phyloP scores from a whole-genome alignment of 92 coral and sea anemone genomes.

The Phymanthus crucifer region DNA sequence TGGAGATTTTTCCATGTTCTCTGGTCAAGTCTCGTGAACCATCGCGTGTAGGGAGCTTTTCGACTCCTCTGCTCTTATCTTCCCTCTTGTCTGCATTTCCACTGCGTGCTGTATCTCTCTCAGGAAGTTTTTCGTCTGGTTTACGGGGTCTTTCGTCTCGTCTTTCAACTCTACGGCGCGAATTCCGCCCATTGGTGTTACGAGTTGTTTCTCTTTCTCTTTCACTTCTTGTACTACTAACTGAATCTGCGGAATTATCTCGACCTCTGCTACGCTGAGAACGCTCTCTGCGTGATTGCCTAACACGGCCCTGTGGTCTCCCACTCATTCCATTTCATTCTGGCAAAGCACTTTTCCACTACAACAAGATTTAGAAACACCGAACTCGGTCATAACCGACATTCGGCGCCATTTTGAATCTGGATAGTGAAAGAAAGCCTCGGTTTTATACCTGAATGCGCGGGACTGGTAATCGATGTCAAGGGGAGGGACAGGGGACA shows the following conservation, averaged over 20 bases:
- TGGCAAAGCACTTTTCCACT: constrained; percentile 75
- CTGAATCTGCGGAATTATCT: constrained; percentile 95
- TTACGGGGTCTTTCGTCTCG: constrained; percentile 79
- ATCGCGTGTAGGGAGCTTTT: constrained; percentile 67
- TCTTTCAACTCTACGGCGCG: constrained; percentile 87
- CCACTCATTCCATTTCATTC: constrained; percentile 99
- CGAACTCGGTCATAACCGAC: constrained; percentile 58
- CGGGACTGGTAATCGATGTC: constrained; percentile 18
- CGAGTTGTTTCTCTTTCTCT: constrained; percentile 72
- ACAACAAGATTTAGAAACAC: constrained; percentile 62
- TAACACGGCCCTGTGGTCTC: constrained; percentile 99
- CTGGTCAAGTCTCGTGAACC: constrained; percentile 60
- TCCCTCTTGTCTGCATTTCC: constrained; percentile 64
- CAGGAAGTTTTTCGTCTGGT: constrained; percentile 77
- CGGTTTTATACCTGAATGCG: constrained; percentile 20
- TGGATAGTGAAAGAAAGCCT: constrained; percentile 38
- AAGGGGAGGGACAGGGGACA: neutral
- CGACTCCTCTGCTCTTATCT: constrained; percentile 47
- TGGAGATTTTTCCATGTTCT: constrained; percentile 52
- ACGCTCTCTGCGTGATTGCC: constrained; percentile 99
- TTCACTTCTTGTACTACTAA: constrained; percentile 89
- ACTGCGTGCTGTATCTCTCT: constrained; percentile 62
- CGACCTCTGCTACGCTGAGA: constrained; percentile 94
- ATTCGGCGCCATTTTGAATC: constrained; percentile 95
- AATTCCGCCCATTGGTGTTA: constrained; percentile 71